A percentile compares a stretch with the other conserved stretches of the same genome.
Conservation (phyloP, 1,140 invertebrate species). For the Drosophila kohkoa region DNA sequence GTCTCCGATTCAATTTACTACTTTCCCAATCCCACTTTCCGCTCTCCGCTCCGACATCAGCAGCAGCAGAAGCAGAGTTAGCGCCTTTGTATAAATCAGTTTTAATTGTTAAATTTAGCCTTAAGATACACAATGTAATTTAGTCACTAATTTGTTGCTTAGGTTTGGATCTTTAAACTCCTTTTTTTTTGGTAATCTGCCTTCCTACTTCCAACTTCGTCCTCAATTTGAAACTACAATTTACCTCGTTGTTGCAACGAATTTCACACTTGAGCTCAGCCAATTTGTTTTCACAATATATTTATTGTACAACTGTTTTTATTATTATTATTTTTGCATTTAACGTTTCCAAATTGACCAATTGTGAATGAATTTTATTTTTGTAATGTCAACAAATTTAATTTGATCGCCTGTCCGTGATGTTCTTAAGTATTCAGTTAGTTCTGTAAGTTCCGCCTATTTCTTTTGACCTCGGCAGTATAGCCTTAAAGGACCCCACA, state of each 20-base stretch:
- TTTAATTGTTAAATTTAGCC: constrained; percentile 73
- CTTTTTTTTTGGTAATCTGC: neutral
- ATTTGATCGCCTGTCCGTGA: constrained; percentile 22
- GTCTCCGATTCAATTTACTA: neutral
- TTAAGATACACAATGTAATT: constrained; percentile 64
- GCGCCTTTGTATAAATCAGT: constrained; percentile 72
- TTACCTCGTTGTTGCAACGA: constrained; percentile 53
- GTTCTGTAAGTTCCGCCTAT: constrained; percentile 46
- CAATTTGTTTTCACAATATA: neutral
- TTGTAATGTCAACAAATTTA: neutral
- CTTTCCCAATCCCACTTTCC: constrained; percentile 4
- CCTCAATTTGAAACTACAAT: neutral
- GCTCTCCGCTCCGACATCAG: neutral
- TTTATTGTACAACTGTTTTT: constrained; percentile 4
- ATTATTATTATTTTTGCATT: neutral
- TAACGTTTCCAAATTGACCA: constrained; percentile 11
- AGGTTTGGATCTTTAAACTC: constrained; percentile 44
- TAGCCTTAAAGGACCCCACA: constrained; percentile 53
- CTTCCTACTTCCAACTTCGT: constrained; percentile 2
- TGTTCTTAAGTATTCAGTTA: constrained; percentile 72
- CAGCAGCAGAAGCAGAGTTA: constrained; percentile 3
- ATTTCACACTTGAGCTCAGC: constrained; percentile 58
- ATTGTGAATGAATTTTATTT: constrained; percentile 7
- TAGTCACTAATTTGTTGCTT: constrained; percentile 69
- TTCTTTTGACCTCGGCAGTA: constrained; percentile 46